Evolutionary conservation across 2,888 invertebrate genomes (phyloP).

Genomic region (Habroteleia sp.): DNA sequence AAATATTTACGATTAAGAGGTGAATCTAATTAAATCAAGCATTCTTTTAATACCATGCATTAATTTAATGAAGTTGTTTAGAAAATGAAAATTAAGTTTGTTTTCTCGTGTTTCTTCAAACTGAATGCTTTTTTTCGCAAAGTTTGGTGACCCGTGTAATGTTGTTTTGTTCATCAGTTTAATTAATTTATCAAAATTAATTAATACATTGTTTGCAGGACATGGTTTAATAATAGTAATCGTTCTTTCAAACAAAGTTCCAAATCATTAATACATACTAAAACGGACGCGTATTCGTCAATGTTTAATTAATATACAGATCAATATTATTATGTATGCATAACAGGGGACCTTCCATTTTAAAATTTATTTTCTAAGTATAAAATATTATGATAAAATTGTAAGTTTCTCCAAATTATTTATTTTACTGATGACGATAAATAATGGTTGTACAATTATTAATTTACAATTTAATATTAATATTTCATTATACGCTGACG

Average conservation of each 20-base stretch:
- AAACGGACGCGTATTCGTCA: slow-evolving; percentile 10
- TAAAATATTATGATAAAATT: too few relatives aligned
- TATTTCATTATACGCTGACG: too few relatives aligned
- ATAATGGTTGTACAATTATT: too few relatives aligned
- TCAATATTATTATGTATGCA: slow-evolving; percentile 7
- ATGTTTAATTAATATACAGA: slow-evolving; percentile 25
- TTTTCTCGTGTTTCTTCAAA: neutral
- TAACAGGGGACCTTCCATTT: too few relatives aligned
- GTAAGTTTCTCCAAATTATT: too few relatives aligned
- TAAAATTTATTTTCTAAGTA: too few relatives aligned
- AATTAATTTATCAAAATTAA: slow-evolving; percentile 48
- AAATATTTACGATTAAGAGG: too few relatives aligned
- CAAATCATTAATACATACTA: slow-evolving; percentile 9
- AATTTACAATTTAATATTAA: too few relatives aligned
- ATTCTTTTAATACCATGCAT: neutral
- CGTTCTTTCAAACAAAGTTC: slow-evolving; percentile 36
- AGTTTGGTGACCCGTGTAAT: slow-evolving; percentile 6
- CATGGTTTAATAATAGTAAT: slow-evolving; percentile 43
- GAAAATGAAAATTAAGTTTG: slow-evolving; percentile 11
- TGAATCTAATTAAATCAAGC: too few relatives aligned
- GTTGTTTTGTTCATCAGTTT: slow-evolving; percentile 21
- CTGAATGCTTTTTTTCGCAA: slow-evolving; percentile 8
- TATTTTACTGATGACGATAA: too few relatives aligned
- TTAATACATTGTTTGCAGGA: slow-evolving; percentile 27
- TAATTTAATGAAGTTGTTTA: slow-evolving; percentile 23